phyloP scores from a whole-genome alignment of 2,113 vertebrate genomes.

The Pterocles gutturalis region DNA sequence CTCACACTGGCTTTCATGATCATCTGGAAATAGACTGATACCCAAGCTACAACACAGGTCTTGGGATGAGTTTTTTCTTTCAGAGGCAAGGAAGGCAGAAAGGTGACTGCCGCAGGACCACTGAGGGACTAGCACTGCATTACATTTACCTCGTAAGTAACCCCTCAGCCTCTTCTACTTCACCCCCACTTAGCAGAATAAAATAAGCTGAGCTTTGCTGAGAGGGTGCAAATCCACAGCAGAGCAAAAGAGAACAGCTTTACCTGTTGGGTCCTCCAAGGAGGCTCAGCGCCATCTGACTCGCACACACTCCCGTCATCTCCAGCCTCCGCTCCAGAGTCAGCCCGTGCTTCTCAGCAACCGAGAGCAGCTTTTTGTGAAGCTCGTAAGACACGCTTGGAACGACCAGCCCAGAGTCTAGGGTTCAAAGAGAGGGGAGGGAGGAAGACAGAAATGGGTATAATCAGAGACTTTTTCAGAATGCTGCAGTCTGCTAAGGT shows the following conservation, averaged over 20 bases:
- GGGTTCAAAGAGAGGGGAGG: neutral
- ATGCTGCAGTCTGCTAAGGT: neutral
- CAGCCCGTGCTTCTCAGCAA: conserved; percentile 92
- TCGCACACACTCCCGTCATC: conserved; percentile 96
- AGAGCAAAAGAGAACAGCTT: neutral
- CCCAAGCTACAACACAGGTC: neutral
- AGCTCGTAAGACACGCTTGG: conserved; percentile 92
- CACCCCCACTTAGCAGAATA: neutral
- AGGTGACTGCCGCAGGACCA: neutral
- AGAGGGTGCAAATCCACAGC: neutral
- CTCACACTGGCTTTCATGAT: neutral
- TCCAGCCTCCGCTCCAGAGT: conserved; percentile 93
- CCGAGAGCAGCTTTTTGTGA: conserved; percentile 90
- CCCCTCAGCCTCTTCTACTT: neutral
- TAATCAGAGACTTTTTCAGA: neutral
- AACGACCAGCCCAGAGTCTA: conserved; percentile 95
- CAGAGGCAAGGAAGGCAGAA: neutral
- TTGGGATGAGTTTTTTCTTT: neutral
- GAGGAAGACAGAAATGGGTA: neutral
- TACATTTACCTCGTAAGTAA: neutral
- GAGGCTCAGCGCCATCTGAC: conserved; percentile 96
- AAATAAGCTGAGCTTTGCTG: neutral
- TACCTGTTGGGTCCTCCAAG: conserved; percentile 98
- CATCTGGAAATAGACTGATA: neutral
- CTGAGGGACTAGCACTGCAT: neutral